Base-by-base conservation (phyloP, 2,113 vertebrate genomes). In the Catharus fuscescens region DNA sequence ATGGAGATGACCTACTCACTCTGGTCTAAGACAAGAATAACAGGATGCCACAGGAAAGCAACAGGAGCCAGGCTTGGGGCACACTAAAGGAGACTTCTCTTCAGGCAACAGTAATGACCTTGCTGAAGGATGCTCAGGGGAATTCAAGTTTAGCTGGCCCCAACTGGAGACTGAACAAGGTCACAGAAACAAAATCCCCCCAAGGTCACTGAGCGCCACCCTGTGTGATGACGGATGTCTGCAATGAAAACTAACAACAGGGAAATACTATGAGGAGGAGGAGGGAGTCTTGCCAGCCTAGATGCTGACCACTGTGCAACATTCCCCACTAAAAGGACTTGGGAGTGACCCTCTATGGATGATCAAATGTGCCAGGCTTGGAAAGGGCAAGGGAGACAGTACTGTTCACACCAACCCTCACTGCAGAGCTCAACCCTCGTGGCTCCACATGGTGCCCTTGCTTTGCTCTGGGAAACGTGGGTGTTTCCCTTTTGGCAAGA, bases 381-480 rank as follows among this genome's bases (percentile, higher is more conserved):
- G 47, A 88, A 85, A 19, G 15, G 66, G 21, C 36, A 88, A 74
- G 25, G 28, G 23, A 78, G 26, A 10, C 44, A 77, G 29, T 18
- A 23, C 4, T 61, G 47, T 7, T 36, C 50, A 53, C 50, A 66
- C 5, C 0, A 1, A 31, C 9, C 16, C 24, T 56, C 4, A 3
- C 1, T 6, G 45, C 42, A 74, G n/a, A 85, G 24, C 18, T 62
- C 45, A 73, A 2, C 50, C 45, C 44, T 28, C 3, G 1, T 0
- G 2, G 45, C 21, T 83, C 83, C 45, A 31, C n/a, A n/a, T 18
- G 59, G 12, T 78, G 18, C 16, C 38, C 48, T 31, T 36, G 50
- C 13, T 86, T 73, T 80, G 21, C 59, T 91, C 40, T 0, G 8
- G 44, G 53, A 76, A 67, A 56, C 0, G 0, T 19, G 38, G 40